Percentiles rank a stretch among this genome's conserved stretches.
phyloP scores from a whole-genome alignment of 2,888 invertebrate genomes.

The Hoplodrina blanda region DNA sequence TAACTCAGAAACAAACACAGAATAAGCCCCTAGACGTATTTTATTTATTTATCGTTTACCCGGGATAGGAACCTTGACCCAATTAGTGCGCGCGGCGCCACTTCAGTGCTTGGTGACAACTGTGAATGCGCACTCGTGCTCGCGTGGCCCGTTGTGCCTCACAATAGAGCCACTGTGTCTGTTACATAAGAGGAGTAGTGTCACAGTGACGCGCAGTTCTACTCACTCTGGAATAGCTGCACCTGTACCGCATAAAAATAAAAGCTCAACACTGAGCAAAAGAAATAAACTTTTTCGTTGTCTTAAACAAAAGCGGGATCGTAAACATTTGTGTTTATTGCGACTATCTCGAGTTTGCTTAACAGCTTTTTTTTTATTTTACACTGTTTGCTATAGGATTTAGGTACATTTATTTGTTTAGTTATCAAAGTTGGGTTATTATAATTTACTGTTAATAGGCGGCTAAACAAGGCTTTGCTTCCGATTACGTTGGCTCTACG shows the following conservation, averaged over 20 bases:
- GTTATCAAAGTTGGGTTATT: conserved; percentile 24
- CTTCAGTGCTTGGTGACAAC: conserved; percentile 55
- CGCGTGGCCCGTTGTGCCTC: conserved; percentile 32
- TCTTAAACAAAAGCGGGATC: conserved; percentile 22
- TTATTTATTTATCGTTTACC: conserved; percentile 46
- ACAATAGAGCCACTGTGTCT: conserved; percentile 53
- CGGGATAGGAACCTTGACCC: conserved; percentile 64
- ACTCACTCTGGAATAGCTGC: conserved; percentile 33
- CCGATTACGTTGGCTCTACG: conserved; percentile 46
- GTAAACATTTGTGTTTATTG: conserved; percentile 41
- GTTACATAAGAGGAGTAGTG: conserved; percentile 42
- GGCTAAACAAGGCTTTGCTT: conserved; percentile 36
- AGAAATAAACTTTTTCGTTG: conserved; percentile 22
- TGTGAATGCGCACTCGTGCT: conserved; percentile 61
- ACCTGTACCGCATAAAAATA: conserved; percentile 34
- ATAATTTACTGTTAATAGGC: conserved; percentile 40
- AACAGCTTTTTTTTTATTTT: conserved; percentile 25
- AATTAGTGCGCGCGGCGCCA: conserved; percentile 63
- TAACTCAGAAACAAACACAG: conserved; percentile 10
- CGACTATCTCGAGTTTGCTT: conserved; percentile 17
- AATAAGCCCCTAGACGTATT: conserved; percentile 35
- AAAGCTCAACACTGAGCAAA: conserved; percentile 19
- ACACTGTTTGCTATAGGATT: not conserved
- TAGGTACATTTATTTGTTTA: not conserved
- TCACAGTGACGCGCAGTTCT: conserved; percentile 35